These are phyloP conservation scores for Condylostylus longicornis DNA, from an alignment of 1,140 invertebrate genomes.

Conservation along the genomic window DNA sequence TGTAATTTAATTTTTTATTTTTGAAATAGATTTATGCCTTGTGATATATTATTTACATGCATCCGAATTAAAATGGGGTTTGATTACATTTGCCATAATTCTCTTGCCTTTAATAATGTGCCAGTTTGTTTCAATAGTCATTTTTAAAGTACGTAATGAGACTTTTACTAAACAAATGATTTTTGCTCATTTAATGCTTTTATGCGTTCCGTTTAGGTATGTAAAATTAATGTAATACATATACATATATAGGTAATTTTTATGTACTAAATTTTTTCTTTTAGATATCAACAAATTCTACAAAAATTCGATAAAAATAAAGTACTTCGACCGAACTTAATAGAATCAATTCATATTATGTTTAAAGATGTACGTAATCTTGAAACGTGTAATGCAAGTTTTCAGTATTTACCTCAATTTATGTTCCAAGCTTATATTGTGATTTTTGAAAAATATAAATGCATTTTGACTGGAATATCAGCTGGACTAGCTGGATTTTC, in stretches of 20 bases:
- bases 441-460: slow-evolving; percentile 4
- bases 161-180: too few relatives aligned
- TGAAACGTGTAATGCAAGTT: slow-evolving; percentile 3
- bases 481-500: slow-evolving; percentile 6
- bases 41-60: slow-evolving; percentile 1
- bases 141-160: too few relatives aligned
- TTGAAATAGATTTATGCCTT: slow-evolving; percentile 2
- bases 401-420: slow-evolving; percentile 6
- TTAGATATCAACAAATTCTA: slow-evolving; percentile 1
- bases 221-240: background rate
- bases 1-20: too few relatives aligned
- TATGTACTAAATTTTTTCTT: background rate
- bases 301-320: slow-evolving; percentile 1
- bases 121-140: slow-evolving; percentile 5
- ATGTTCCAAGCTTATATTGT: slow-evolving; percentile 3
- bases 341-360: background rate
- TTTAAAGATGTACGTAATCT: background rate
- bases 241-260: background rate
- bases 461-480: slow-evolving; percentile 5
- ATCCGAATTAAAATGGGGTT: slow-evolving; percentile 1
- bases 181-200: too few relatives aligned
- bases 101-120: slow-evolving; percentile 2
- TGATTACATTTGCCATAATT: slow-evolving; percentile 1
- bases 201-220: background rate
- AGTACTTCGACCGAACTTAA: background rate